These are phyloP conservation scores for Apeltes quadracus DNA, from an alignment of 2,113 vertebrate species.

Conservation along the genomic window DNA sequence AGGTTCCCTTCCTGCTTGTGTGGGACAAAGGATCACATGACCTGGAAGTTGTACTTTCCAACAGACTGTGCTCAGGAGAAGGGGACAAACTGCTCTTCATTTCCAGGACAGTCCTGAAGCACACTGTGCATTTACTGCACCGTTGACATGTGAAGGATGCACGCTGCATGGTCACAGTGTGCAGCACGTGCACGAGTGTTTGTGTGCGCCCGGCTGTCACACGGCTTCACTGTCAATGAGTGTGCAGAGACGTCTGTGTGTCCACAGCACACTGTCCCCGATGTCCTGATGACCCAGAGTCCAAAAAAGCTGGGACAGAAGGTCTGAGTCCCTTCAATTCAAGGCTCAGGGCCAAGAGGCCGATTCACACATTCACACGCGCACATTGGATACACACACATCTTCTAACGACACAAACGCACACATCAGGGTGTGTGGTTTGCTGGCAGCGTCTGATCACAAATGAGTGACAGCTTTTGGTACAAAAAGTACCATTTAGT, in stretches of 20 bases:
- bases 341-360: constrained; percentile 4
- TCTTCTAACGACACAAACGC: neutral
- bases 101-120: neutral
- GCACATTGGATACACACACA: neutral
- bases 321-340: constrained; percentile 55
- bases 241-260: neutral
- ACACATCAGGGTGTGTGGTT: neutral
- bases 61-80: constrained; percentile 1
- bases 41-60: constrained; percentile 64
- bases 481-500: neutral
- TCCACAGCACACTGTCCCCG: constrained; percentile 11
- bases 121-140: neutral
- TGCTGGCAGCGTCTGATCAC: neutral
- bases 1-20: neutral
- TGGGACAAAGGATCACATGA: constrained; percentile 65
- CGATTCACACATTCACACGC: neutral
- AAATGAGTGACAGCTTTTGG: neutral
- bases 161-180: neutral
- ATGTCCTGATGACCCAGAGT: constrained; percentile 33
- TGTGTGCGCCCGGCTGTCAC: constrained; percentile 5
- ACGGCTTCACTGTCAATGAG: constrained; percentile 34
- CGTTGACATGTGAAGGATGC: too few relatives aligned
- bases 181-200: neutral
- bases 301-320: constrained; percentile 54
- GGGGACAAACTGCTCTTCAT: constrained; percentile 1